Evolutionary conservation across 2,888 invertebrate species (phyloP).

Genomic region (Drosophila anomelani): DNA sequence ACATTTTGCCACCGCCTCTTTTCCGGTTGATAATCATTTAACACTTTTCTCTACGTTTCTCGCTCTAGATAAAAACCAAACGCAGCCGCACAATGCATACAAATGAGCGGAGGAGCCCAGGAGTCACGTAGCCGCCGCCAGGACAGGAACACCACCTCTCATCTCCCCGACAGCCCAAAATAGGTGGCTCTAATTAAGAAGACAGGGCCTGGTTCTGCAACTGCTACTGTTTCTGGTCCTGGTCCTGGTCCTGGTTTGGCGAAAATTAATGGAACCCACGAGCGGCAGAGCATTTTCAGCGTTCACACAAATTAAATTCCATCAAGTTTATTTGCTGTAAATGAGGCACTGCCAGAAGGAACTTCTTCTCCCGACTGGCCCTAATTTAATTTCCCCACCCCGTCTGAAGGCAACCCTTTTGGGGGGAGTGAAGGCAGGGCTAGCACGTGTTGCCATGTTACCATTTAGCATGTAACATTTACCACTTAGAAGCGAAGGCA

Average conservation of each 20-base stretch:
- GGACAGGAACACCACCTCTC: conserved; percentile 8
- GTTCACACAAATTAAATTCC: conserved; percentile 51
- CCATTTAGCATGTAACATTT: conserved; percentile 24
- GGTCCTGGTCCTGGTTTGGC: conserved; percentile 11
- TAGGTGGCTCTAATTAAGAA: conserved; percentile 37
- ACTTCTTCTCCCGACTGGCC: conserved; percentile 13
- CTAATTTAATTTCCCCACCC: conserved; percentile 36
- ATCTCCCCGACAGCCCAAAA: conserved; percentile 7
- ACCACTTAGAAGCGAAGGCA: conserved; percentile 31
- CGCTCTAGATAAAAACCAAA: conserved; percentile 33
- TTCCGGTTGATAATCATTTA: conserved; percentile 33
- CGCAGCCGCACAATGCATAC: conserved; percentile 47
- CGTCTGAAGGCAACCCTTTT: conserved; percentile 15
- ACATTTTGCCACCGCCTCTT: conserved; percentile 10
- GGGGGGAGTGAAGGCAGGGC: not conserved
- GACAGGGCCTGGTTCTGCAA: conserved; percentile 4
- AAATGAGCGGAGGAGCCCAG: conserved; percentile 41
- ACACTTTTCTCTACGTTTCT: conserved; percentile 36
- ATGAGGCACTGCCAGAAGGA: conserved; percentile 30
- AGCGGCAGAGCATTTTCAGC: conserved; percentile 42
- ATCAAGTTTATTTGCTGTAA: conserved; percentile 50
- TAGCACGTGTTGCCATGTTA: conserved; percentile 42
- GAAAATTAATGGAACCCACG: conserved; percentile 42
- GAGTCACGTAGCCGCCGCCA: conserved; percentile 37
- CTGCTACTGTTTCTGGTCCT: not conserved